Base-by-base conservation (phyloP, 2,888 invertebrate species). In the Eristalinus aeneus region DNA sequence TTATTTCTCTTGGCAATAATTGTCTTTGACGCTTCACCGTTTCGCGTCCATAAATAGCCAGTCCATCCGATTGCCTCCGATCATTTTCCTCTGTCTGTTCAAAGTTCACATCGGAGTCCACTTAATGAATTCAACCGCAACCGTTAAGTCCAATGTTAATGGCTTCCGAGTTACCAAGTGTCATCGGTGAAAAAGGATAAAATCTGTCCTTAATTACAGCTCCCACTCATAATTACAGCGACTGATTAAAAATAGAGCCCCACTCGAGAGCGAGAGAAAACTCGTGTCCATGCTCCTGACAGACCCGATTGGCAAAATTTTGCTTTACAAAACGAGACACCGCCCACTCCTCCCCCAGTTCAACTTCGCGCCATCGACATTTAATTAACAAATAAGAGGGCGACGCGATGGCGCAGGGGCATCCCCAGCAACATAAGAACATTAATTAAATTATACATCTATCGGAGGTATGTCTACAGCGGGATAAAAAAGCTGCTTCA, bases 391-490 rank as follows among this genome's bases (percentile, higher is more conserved):
- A 60, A 77, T 56, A 60, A 63, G 56, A 2, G 23, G 27, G 36
- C 68, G 63, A 4, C 46, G 8, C 46, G 23, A 46, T 64, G 23
- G 53, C 23, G 23, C 61, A 60, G 39, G 67, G 75, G 46, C 60
- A 65, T 60, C 65, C 60, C 71, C 54, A 23, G 79, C 16, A 84
- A 79, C 84, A 69, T 64, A 85, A 85, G 80, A 60, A 85, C 63
- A 81, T 85, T 85, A 85, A 85, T 85, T 81, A 85, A 85, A 80
- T 85, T 76, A 85, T 85, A 69, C 71, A 58, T 72, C 67, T 71
- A 84, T 85, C 84, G 72, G 72, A 81, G 85, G 74, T 61, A 79
- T 71, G 63, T 73, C 72, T 39, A 23, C 16, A 8, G 11, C 12
- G n/a, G 46, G 27, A 5, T 60, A 22, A 56, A 69, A 23, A 60